A percentile compares a stretch with the other conserved stretches of the same genome.
Evolutionary conservation across 2,797 vertebrate genomes (phyloP).

Genomic region (Gambelia wislizenii): DNA sequence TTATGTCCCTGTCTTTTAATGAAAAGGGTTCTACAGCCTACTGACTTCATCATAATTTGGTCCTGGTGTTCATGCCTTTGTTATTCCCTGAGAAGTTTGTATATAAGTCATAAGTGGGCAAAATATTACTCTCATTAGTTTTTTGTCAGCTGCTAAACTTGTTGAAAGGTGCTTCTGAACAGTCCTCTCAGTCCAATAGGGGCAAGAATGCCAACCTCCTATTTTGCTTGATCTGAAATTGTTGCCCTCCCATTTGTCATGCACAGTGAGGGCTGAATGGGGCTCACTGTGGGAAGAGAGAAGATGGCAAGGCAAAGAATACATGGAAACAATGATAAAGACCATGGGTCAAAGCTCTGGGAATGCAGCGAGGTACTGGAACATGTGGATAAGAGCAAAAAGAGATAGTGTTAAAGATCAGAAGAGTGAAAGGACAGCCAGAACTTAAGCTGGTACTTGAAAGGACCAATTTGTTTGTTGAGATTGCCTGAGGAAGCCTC

Average conservation of each 20-base stretch:
- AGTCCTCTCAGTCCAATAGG: not conserved
- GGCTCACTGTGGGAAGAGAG: not conserved
- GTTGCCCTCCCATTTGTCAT: not conserved
- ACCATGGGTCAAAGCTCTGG: not conserved
- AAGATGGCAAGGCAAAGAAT: not conserved
- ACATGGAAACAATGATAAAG: not conserved
- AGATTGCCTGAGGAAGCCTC: not conserved
- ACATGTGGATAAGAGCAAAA: not conserved
- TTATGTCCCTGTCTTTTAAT: not conserved
- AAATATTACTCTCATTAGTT: not conserved
- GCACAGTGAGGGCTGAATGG: not conserved
- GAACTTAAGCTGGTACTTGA: not conserved
- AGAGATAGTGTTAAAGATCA: not conserved
- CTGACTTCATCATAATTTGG: rapidly evolving
- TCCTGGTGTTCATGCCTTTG: not conserved
- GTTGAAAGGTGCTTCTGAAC: not conserved
- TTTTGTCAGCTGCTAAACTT: not conserved
- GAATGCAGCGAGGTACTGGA: not conserved
- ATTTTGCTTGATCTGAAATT: not conserved
- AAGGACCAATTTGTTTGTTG: not conserved
- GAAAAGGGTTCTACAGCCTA: slow-evolving; percentile 1
- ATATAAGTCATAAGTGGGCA: not conserved
- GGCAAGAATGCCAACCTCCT: not conserved
- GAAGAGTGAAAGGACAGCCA: not conserved
- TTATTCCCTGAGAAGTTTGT: not conserved